These are phyloP conservation scores for Archips xylosteana DNA, from an alignment of 2,888 invertebrate species.

Conservation along the genomic window DNA sequence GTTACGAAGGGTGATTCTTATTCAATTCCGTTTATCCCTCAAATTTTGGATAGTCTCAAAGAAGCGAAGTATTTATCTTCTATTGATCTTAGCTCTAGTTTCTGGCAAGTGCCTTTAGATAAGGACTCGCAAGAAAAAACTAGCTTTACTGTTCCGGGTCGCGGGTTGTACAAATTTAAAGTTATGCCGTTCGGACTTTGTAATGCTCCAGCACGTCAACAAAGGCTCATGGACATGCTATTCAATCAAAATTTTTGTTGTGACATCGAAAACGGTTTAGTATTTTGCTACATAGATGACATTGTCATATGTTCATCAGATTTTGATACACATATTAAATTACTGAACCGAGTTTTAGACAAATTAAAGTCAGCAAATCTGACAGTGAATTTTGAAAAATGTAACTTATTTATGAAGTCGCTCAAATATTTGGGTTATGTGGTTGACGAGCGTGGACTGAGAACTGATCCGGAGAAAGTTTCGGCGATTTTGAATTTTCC, in stretches of 20 bases:
- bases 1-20: too few species aligned
- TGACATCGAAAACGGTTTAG: slow-evolving; percentile 6
- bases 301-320: slow-evolving; percentile 33
- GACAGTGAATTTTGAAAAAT: slow-evolving; percentile 43
- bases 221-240: slow-evolving; percentile 30
- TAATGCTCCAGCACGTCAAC: slow-evolving; percentile 36
- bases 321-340: slow-evolving; percentile 38
- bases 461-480: background rate
- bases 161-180: slow-evolving; percentile 40
- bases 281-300: slow-evolving; percentile 44
- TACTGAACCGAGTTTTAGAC: slow-evolving; percentile 16
- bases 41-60: too few species aligned
- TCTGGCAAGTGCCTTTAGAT: background rate
- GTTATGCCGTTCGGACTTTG: slow-evolving; percentile 43
- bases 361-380: slow-evolving; percentile 35
- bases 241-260: background rate
- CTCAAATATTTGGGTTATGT: slow-evolving; percentile 3
- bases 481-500: background rate
- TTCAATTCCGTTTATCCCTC: too few species aligned
- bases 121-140: slow-evolving; percentile 12
- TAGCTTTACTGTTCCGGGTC: slow-evolving; percentile 41
- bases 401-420: background rate
- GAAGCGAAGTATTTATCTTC: background rate
- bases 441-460: background rate
- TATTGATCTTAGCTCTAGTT: background rate